Conservation (phyloP, 2,113 vertebrate genomes). For the Leptosomus discolor region DNA sequence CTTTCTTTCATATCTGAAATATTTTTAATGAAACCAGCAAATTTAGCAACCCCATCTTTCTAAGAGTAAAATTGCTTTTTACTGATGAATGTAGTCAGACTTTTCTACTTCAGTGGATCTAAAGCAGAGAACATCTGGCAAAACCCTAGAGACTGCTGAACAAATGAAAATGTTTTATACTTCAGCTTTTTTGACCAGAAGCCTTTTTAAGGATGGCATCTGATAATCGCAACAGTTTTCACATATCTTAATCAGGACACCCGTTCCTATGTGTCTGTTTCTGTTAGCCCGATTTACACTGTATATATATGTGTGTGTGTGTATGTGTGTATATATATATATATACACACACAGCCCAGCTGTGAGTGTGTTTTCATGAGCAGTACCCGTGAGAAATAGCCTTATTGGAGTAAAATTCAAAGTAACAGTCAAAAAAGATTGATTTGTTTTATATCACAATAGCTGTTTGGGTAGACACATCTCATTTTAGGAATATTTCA, state of each 20-base stretch:
- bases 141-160: neutral
- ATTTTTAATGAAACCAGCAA: neutral
- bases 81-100: neutral
- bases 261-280: neutral
- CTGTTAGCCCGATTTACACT: neutral
- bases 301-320: too few relatives aligned
- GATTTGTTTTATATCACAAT: neutral
- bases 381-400: neutral
- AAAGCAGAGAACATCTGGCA: neutral
- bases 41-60: neutral
- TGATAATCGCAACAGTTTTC: neutral
- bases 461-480: neutral
- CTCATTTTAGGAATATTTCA: neutral
- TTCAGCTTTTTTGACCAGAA: neutral
- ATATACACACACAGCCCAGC: too few relatives aligned
- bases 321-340: too few relatives aligned
- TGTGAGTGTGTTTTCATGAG: neutral
- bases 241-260: neutral
- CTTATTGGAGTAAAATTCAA: neutral
- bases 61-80: neutral
- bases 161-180: neutral
- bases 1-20: neutral
- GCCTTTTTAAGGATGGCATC: neutral
- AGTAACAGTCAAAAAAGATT: neutral
- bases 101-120: neutral